Percentiles rank a stretch among this genome's conserved stretches.
These are phyloP conservation scores for Cassiopea andromeda DNA, from an alignment of 30 jellyfish, hydroid and myxozoan genomes.

Conservation along the genomic window DNA sequence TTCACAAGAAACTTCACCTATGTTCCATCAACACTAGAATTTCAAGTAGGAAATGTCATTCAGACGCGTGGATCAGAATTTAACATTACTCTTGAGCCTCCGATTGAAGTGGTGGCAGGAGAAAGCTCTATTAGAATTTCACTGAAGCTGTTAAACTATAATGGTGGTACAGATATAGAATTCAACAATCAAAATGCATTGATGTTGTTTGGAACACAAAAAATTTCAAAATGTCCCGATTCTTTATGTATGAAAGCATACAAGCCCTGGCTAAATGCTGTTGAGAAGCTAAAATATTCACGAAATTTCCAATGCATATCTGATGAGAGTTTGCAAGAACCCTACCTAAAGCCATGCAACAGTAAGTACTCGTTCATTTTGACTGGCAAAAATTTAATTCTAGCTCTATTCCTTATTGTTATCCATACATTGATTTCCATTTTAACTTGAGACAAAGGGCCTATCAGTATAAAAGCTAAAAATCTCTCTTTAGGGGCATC, in stretches of 20 bases:
- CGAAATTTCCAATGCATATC: slow-evolving; percentile 22
- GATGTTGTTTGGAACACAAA: slow-evolving; percentile 18
- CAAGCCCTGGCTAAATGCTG: slow-evolving; percentile 35
- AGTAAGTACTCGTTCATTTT: slow-evolving; percentile 14
- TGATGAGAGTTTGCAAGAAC: slow-evolving; percentile 39
- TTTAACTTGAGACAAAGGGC: background rate
- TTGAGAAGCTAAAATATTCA: slow-evolving; percentile 5
- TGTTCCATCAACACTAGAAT: slow-evolving; percentile 24
- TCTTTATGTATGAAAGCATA: slow-evolving; percentile 51
- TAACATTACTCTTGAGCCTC: slow-evolving; percentile 28
- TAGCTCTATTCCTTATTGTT: background rate
- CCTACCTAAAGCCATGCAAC: slow-evolving; percentile 61
- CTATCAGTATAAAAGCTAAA: too few relatives aligned
- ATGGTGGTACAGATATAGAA: background rate
- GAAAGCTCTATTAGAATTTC: background rate
- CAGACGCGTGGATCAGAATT: slow-evolving; percentile 19
- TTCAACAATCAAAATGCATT: slow-evolving; percentile 51
- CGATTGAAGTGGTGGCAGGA: slow-evolving; percentile 12
- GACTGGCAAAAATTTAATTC: background rate
- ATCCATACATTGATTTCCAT: background rate
- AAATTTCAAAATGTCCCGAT: slow-evolving; percentile 37
- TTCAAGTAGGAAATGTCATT: background rate
- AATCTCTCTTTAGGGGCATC: too few relatives aligned
- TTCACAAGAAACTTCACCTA: slow-evolving; percentile 13
- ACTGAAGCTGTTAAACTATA: background rate